phyloP scores from a whole-genome alignment of 2,888 invertebrate species.

The Hirtodrosophila cameraria region DNA sequence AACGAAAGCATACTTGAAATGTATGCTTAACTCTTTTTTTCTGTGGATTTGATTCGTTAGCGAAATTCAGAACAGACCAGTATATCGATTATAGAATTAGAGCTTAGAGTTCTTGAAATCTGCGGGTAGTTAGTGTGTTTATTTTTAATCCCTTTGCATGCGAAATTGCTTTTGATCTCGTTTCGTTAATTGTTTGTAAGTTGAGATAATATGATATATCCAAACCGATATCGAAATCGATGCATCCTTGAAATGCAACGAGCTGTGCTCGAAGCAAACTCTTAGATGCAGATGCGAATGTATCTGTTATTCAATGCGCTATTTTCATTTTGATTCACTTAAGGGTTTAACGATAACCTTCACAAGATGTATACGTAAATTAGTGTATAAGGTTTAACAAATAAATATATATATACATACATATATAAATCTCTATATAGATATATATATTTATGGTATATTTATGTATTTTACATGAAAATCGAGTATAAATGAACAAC shows the following conservation, averaged over 20 bases:
- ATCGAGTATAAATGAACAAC: slow-evolving; percentile 61
- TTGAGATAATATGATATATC: slow-evolving; percentile 29
- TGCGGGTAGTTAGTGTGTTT: slow-evolving; percentile 1
- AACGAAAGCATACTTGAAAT: too few species aligned
- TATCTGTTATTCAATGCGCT: slow-evolving; percentile 13
- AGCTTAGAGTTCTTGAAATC: slow-evolving; percentile 45
- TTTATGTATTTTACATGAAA: slow-evolving; percentile 65
- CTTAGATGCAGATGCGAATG: slow-evolving; percentile 22
- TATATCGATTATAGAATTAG: slow-evolving; percentile 31
- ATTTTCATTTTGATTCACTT: slow-evolving; percentile 57
- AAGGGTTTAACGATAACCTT: slow-evolving; percentile 71
- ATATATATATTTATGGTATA: slow-evolving; percentile 62
- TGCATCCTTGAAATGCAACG: slow-evolving; percentile 41
- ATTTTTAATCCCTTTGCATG: slow-evolving; percentile 38
- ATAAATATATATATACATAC: slow-evolving; percentile 52
- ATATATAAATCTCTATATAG: slow-evolving; percentile 42
- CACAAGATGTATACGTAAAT: slow-evolving; percentile 84
- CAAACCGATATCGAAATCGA: slow-evolving; percentile 23
- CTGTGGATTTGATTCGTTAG: too few species aligned
- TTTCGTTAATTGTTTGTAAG: slow-evolving; percentile 71
- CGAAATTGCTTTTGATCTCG: slow-evolving; percentile 71
- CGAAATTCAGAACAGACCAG: too few species aligned
- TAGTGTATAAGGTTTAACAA: slow-evolving; percentile 76
- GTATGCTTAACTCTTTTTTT: too few species aligned
- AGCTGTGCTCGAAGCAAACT: slow-evolving; percentile 61